These are phyloP conservation scores for Cecropterus lyciades DNA, from an alignment of 1,140 invertebrate genomes.

Conservation along the genomic window DNA sequence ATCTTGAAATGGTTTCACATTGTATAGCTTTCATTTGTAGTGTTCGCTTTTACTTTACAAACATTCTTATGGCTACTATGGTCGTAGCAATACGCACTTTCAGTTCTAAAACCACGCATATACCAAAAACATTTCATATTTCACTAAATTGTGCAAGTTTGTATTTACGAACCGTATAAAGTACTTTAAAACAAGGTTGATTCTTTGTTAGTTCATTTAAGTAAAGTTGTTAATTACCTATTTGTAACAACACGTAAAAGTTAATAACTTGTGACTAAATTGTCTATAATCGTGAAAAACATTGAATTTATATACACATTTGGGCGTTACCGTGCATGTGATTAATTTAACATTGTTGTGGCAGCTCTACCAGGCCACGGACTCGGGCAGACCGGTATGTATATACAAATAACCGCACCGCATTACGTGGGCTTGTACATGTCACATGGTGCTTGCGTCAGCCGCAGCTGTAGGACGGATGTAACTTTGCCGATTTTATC, in stretches of 20 bases:
- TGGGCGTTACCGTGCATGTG: slow-evolving; percentile 55
- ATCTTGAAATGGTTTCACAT: slow-evolving; percentile 24
- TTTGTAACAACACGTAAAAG: background rate
- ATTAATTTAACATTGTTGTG: slow-evolving; percentile 79
- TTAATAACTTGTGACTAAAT: background rate
- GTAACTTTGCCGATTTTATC: background rate
- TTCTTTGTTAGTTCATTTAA: no score
- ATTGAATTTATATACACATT: slow-evolving; percentile 31
- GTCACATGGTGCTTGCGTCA: slow-evolving; percentile 5
- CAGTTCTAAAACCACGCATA: slow-evolving; percentile 7
- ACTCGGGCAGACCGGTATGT: slow-evolving; percentile 76
- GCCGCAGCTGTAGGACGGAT: background rate
- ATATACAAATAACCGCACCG: slow-evolving; percentile 43
- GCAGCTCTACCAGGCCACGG: slow-evolving; percentile 83
- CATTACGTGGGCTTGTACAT: slow-evolving; percentile 26
- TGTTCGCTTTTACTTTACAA: slow-evolving; percentile 28
- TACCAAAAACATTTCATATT: slow-evolving; percentile 16
- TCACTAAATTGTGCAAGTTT: slow-evolving; percentile 3
- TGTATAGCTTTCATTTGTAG: slow-evolving; percentile 31
- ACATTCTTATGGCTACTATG: slow-evolving; percentile 23
- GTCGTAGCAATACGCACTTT: slow-evolving; percentile 22
- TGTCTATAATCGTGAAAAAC: background rate
- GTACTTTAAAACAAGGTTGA: background rate
- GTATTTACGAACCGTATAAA: background rate
- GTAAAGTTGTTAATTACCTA: background rate